phyloP scores from a whole-genome alignment of 2,888 invertebrate species.

The Andrena praecox region DNA sequence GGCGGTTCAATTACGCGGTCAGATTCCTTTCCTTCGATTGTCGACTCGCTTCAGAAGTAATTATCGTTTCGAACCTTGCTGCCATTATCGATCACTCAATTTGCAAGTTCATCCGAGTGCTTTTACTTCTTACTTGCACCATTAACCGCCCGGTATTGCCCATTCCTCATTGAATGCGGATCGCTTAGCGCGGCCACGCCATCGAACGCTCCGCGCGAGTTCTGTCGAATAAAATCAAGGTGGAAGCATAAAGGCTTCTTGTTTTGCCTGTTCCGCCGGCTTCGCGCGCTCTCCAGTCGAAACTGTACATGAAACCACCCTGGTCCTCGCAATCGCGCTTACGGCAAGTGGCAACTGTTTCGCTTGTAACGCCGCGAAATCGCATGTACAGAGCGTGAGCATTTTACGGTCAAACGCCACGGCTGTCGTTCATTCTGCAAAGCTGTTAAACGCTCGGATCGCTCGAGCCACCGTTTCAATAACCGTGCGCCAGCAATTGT shows the following conservation, averaged over 20 bases:
- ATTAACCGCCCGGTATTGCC: slow-evolving; percentile 1
- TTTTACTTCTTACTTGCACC: slow-evolving; percentile 6
- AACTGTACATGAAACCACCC: neutral
- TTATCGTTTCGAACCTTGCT: slow-evolving; percentile 13
- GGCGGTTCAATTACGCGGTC: neutral
- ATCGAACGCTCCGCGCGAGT: no score
- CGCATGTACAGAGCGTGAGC: slow-evolving; percentile 28
- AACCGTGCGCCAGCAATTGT: slow-evolving; percentile 8
- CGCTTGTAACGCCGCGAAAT: slow-evolving; percentile 64
- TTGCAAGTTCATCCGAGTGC: slow-evolving; percentile 2
- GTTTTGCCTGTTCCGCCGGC: no score
- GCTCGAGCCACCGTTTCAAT: slow-evolving; percentile 6
- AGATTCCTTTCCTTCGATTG: slow-evolving; percentile 1
- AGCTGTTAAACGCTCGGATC: slow-evolving; percentile 11
- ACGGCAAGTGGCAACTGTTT: slow-evolving; percentile 69
- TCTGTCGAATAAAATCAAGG: no score
- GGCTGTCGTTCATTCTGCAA: neutral
- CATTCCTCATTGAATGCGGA: no score
- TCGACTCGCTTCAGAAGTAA: slow-evolving; percentile 14
- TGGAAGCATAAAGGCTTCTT: no score
- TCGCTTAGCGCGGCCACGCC: no score
- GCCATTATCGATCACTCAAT: slow-evolving; percentile 15
- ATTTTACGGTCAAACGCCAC: slow-evolving; percentile 20
- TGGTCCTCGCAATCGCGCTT: neutral
- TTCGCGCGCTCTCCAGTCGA: neutral